phyloP scores from a whole-genome alignment of 2,888 invertebrate genomes.

The Pyrrhopygopsis socrates region DNA sequence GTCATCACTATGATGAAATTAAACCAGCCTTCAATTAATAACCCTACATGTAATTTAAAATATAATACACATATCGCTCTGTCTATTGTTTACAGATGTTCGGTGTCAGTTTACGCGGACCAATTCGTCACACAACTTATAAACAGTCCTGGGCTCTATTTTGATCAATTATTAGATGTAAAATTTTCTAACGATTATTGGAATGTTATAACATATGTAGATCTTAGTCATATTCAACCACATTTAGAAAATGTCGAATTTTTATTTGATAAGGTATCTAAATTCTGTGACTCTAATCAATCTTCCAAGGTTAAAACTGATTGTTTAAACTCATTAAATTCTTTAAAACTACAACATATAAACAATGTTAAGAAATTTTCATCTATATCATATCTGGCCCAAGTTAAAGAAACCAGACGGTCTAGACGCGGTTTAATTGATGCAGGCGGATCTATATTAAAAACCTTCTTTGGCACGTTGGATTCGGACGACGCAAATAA shows the following conservation, averaged over 20 bases:
- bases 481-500: conserved; percentile 82
- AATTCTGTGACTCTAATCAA: too few relatives aligned
- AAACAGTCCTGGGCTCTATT: conserved; percentile 44
- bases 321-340: too few relatives aligned
- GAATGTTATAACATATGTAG: conserved; percentile 20
- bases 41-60: neutral
- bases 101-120: too few relatives aligned
- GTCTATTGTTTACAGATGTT: too few relatives aligned
- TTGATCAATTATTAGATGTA: neutral
- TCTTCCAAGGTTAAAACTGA: too few relatives aligned
- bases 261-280: too few relatives aligned
- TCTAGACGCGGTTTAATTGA: too few relatives aligned
- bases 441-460: conserved; percentile 68
- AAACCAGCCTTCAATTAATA: conserved; percentile 38
- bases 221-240: conserved; percentile 38
- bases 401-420: conserved; percentile 35
- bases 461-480: conserved; percentile 78
- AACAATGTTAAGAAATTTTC: too few relatives aligned
- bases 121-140: neutral
- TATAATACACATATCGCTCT: neutral
- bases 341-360: too few relatives aligned
- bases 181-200: conserved; percentile 49
- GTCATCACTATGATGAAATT: conserved; percentile 38
- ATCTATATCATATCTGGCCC: too few relatives aligned
- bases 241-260: conserved; percentile 7